Conservation (phyloP, 2,113 vertebrate genomes). For the Peromyscus polionotus region DNA sequence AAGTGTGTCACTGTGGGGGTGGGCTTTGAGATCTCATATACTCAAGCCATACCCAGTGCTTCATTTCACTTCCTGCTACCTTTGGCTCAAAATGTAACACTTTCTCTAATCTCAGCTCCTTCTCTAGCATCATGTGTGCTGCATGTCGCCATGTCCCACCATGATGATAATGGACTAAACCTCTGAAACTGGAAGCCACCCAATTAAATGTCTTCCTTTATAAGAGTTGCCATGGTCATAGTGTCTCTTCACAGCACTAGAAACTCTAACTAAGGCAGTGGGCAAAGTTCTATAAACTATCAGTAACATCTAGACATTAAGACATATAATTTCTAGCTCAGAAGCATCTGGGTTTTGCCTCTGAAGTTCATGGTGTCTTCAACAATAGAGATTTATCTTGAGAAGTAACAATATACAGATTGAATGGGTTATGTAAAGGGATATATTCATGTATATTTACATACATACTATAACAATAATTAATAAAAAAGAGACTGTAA, state of each 20-base stretch:
- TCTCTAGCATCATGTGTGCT: neutral
- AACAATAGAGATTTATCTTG: neutral
- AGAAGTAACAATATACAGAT: neutral
- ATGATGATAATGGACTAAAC: neutral
- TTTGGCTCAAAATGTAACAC: neutral
- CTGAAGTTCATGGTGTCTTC: neutral
- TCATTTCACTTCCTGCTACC: neutral
- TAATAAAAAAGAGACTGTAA: neutral
- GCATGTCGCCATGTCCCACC: neutral
- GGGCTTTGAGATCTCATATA: too few species aligned
- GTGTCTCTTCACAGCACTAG: too few species aligned
- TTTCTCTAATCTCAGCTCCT: neutral
- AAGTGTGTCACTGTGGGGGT: too few species aligned
- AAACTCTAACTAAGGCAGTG: too few species aligned
- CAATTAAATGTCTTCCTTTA: neutral
- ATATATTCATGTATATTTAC: neutral
- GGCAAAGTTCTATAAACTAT: neutral
- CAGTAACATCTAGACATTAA: neutral
- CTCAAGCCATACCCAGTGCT: too few species aligned
- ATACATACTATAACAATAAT: neutral
- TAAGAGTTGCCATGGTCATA: too few species aligned
- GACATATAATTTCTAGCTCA: neutral
- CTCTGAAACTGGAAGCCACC: neutral
- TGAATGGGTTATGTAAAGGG: neutral
- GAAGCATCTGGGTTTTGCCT: too few species aligned